These are phyloP conservation scores for Drosophila subsilvestris DNA, from an alignment of 2,888 invertebrate species.

Conservation along the genomic window DNA sequence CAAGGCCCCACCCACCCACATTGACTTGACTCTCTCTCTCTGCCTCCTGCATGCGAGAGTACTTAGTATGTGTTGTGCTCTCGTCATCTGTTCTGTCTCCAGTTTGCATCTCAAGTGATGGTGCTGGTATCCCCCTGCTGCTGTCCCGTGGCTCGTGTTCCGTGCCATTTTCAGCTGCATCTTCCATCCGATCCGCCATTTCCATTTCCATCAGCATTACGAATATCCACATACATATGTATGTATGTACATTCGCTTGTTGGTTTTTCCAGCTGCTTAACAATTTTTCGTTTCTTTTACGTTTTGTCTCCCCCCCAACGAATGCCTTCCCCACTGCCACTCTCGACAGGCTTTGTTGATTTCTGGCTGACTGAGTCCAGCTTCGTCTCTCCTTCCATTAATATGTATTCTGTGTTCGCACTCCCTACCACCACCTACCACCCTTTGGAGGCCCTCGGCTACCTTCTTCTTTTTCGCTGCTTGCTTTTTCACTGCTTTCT, in stretches of 20 bases:
- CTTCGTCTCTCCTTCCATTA: slow-evolving; percentile 29
- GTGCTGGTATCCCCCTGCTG: neutral
- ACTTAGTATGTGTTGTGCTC: neutral
- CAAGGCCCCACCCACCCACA: neutral
- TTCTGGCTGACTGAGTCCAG: slow-evolving; percentile 67
- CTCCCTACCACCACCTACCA: neutral
- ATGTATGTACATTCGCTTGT: slow-evolving; percentile 27
- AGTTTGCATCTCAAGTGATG: slow-evolving; percentile 17
- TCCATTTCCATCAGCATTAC: slow-evolving; percentile 29
- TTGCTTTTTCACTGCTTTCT: slow-evolving; percentile 8
- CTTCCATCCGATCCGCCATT: slow-evolving; percentile 1
- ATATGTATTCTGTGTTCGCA: slow-evolving; percentile 13
- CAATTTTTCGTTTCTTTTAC: slow-evolving; percentile 32
- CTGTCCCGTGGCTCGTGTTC: neutral
- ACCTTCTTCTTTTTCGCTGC: slow-evolving; percentile 18
- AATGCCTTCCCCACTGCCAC: slow-evolving; percentile 3
- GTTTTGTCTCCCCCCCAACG: slow-evolving; percentile 4
- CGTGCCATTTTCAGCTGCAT: slow-evolving; percentile 3
- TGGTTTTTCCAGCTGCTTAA: slow-evolving; percentile 50
- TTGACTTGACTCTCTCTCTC: neutral
- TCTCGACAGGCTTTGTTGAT: slow-evolving; percentile 65
- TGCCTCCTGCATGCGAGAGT: neutral
- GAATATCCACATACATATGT: too few relatives aligned
- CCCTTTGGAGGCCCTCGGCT: slow-evolving; percentile 20
- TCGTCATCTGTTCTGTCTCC: slow-evolving; percentile 14